A percentile compares a stretch with the other conserved stretches of the same genome.
phyloP scores from a whole-genome alignment of 2,797 vertebrate species.

The Pantherophis vulpinus region DNA sequence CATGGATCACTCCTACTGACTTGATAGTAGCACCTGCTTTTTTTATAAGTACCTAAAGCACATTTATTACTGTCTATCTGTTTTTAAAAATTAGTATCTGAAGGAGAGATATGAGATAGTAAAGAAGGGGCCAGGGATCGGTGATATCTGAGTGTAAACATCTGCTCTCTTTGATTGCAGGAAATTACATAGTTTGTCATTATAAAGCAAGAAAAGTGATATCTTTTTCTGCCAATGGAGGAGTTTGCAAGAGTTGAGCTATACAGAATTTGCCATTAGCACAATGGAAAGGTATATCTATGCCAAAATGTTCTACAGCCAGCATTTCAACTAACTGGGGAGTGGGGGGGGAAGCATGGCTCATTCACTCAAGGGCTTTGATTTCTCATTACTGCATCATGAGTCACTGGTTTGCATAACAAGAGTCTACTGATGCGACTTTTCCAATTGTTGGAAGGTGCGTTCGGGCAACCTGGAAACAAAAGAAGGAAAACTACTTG shows the following conservation, averaged over 20 bases:
- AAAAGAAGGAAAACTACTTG: not conserved
- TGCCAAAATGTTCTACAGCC: conserved; percentile 25
- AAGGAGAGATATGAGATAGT: not conserved
- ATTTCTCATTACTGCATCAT: conserved; percentile 24
- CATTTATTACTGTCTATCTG: not conserved
- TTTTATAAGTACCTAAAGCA: not conserved
- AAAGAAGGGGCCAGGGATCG: not conserved
- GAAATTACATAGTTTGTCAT: conserved; percentile 19
- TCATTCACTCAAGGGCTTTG: conserved; percentile 23
- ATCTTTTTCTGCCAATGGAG: not conserved
- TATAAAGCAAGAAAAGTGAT: conserved; percentile 14
- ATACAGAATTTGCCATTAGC: conserved; percentile 19
- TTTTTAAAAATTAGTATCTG: conserved; percentile 8
- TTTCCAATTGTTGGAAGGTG: not conserved
- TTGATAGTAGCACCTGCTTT: conserved; percentile 1
- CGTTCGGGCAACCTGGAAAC: not conserved
- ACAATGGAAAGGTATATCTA: conserved; percentile 6
- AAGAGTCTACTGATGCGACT: conserved; percentile 1
- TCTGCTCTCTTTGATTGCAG: conserved; percentile 14
- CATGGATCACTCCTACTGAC: not conserved
- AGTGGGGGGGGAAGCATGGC: not conserved
- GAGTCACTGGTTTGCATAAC: conserved; percentile 26
- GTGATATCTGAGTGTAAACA: conserved; percentile 19
- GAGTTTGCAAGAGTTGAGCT: conserved; percentile 10
- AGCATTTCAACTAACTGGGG: not conserved